Conservation (phyloP, 1,140 invertebrate genomes). For the Wasmannia auropunctata region DNA sequence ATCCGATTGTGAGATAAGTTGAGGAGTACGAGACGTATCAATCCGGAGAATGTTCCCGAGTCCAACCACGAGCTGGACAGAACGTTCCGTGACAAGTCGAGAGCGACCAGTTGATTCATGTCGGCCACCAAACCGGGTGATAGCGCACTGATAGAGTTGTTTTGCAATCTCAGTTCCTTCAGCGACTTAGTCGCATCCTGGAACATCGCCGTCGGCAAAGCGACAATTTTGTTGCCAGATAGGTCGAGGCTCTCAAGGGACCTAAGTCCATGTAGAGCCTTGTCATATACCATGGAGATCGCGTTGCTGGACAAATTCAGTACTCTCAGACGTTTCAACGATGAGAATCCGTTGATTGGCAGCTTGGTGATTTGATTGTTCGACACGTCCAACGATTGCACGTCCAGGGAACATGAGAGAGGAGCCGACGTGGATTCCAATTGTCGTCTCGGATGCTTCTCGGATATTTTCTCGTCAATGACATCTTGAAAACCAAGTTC, state of each 20-base stretch:
- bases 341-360: conserved; percentile 92
- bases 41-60: conserved; percentile 92
- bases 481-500: conserved; percentile 91
- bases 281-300: conserved; percentile 93
- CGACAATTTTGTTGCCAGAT: conserved; percentile 94
- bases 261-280: conserved; percentile 91
- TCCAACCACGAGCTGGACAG: conserved; percentile 94
- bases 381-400: conserved; percentile 93
- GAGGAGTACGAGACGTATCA: conserved; percentile 93
- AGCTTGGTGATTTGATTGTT: conserved; percentile 93
- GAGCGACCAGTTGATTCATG: conserved; percentile 92
- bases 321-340: conserved; percentile 90
- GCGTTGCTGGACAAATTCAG: conserved; percentile 93
- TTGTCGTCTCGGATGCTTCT: conserved; percentile 73
- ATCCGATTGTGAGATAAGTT: conserved; percentile 95
- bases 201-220: conserved; percentile 93
- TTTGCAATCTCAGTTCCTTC: conserved; percentile 94
- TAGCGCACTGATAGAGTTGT: conserved; percentile 94
- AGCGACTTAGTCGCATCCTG: conserved; percentile 91
- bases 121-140: conserved; percentile 93
- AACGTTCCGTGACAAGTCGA: conserved; percentile 95
- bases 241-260: conserved; percentile 93
- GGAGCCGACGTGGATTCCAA: conserved; percentile 74
- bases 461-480: conserved; percentile 69
- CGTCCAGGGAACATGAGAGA: conserved; percentile 90